Conservation (phyloP, 1,140 invertebrate genomes). For the Dinothrombium tinctorium region DNA sequence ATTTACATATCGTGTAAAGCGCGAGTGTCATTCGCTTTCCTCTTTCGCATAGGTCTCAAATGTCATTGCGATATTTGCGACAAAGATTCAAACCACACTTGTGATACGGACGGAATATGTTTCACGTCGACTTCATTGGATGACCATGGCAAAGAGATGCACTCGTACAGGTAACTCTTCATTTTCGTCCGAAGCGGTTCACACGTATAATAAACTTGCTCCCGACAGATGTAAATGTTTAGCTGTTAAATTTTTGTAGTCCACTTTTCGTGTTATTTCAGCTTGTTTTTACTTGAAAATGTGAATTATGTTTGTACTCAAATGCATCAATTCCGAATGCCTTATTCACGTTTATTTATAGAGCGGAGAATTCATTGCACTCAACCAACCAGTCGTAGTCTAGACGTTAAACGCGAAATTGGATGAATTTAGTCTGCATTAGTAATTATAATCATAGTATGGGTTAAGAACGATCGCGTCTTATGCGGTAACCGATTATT, state of each 20-base stretch:
- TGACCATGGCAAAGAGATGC: conserved; percentile 30
- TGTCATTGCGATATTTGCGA: neutral
- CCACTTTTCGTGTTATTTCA: neutral
- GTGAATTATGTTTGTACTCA: neutral
- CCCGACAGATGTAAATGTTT: no score
- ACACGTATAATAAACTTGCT: no score
- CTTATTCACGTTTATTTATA: neutral
- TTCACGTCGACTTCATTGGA: conserved; percentile 47
- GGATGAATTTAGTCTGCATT: no score
- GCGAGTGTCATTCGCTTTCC: no score
- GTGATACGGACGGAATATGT: conserved; percentile 64
- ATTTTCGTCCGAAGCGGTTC: neutral
- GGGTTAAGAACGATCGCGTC: no score
- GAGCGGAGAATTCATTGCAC: no score
- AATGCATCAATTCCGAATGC: neutral
- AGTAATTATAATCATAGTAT: no score
- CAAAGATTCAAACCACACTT: conserved; percentile 42
- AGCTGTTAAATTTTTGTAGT: neutral
- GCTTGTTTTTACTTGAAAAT: neutral
- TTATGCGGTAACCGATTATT: no score
- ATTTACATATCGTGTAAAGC: no score
- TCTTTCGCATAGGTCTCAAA: neutral
- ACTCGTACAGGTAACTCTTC: conserved; percentile 40
- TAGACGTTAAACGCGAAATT: no score
- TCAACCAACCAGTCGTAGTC: no score